Evolutionary conservation across 1,140 invertebrate species (phyloP), one percentile per base, ranked within the genome.

Genomic region (Littorina saxatilis): DNA sequence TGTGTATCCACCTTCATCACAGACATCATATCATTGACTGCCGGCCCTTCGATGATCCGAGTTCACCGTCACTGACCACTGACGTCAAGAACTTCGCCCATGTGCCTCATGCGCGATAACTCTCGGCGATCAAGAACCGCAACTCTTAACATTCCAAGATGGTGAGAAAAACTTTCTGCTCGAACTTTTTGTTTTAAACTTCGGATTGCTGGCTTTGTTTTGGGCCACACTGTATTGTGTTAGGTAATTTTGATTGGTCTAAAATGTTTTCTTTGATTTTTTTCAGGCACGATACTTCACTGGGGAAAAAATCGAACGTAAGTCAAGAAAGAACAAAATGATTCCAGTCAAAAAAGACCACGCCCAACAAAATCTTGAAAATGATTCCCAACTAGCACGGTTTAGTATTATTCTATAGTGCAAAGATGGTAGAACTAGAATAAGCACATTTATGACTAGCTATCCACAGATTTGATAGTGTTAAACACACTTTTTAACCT

Each of bases 271-370:
- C 37, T 27, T 47, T 79, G 55, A 73, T 79, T 83, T 68, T 75
- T 81, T 83, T 84, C 87, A 93, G 93, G 93, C 93, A n/a, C 86
- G 91, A 63, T 92, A 91, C 84, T 93, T 93, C 84, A 92, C 90
- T 76, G 92, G 93, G 83, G 89, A 91, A 73, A 93, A 93, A 86
- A 93, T 93, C 84, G 93, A 93, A 89, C 92, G 93, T 93, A 85
- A 92, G 87, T 87, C 2, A 79, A 32, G 17, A 63, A 77, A 76
- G 20, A 77, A 32, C 27, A 68, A 79, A 47, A 3, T 15, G 27
- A 43, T 23, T 37, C 27, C n/a, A 43, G 11, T 4, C 29, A 9
- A 55, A 1, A 52, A 39, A 47, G 50, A 73, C 66, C 79, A 70
- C 52, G 68, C 68, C 68, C 70, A 73, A 20, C 47, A 66, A n/a